phyloP scores from a whole-genome alignment of 2,888 invertebrate genomes.

The Drosophila kanekoi region DNA sequence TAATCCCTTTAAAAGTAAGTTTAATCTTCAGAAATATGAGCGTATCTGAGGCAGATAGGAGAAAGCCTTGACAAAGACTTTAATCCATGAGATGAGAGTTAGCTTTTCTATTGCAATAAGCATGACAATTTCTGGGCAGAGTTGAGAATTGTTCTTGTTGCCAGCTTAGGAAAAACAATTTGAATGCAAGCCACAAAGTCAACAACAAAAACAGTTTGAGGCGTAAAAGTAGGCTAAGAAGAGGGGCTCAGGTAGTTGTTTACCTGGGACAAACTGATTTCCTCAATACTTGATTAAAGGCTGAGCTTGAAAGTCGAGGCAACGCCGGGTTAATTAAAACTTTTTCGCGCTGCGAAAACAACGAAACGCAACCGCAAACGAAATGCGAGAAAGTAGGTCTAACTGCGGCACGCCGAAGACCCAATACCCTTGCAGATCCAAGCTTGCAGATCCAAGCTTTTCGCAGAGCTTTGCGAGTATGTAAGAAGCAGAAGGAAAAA shows the following conservation, averaged over 20 bases:
- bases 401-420: no score
- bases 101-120: no score
- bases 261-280: constrained; percentile 16
- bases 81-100: no score
- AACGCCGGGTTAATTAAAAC: constrained; percentile 73
- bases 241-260: constrained; percentile 4
- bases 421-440: no score
- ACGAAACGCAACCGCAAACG: constrained; percentile 75
- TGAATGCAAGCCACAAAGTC: neutral
- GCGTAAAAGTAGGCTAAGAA: neutral
- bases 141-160: no score
- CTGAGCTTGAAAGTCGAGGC: constrained; percentile 28
- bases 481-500: no score
- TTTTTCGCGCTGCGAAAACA: constrained; percentile 66
- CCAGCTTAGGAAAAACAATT: no score
- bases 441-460: no score
- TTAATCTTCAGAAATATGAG: constrained; percentile 4
- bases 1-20: neutral
- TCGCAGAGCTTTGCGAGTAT: no score
- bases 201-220: neutral
- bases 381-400: constrained; percentile 25
- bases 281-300: constrained; percentile 49
- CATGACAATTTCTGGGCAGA: no score
- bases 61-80: neutral
- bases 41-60: neutral